Percentiles rank a stretch among this genome's conserved stretches.
Conservation (phyloP, 1,140 invertebrate species). For the Polyergus mexicanus region DNA sequence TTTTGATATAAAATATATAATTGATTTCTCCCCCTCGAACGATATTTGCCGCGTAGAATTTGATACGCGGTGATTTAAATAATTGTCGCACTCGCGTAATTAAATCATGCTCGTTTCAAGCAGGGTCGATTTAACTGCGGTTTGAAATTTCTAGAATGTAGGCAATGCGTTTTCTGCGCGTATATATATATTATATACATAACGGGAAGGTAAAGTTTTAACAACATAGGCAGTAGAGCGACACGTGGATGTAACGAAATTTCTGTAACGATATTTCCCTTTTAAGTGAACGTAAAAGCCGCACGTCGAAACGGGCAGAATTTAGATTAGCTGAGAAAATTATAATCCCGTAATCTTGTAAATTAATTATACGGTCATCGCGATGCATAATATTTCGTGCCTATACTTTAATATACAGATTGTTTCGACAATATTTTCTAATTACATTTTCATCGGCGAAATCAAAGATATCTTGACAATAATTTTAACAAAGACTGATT, state of each 20-base stretch:
- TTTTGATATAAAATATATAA: not conserved
- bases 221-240: slow-evolving; percentile 24
- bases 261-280: slow-evolving; percentile 36
- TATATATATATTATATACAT: too few relatives aligned
- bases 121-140: slow-evolving; percentile 2
- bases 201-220: slow-evolving; percentile 30
- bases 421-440: not conserved
- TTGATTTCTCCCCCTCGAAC: not conserved
- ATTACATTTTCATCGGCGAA: not conserved
- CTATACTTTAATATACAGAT: not conserved
- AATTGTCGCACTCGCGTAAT: slow-evolving; percentile 18
- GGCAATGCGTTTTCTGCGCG: slow-evolving; percentile 1
- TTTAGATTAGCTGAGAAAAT: slow-evolving; percentile 46
- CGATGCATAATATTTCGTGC: slow-evolving; percentile 5
- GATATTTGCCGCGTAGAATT: not conserved
- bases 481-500: not conserved
- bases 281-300: slow-evolving; percentile 46
- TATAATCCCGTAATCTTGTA: slow-evolving; percentile 17
- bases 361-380: slow-evolving; percentile 11
- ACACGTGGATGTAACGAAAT: slow-evolving; percentile 50
- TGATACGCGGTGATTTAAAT: slow-evolving; percentile 20
- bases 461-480: not conserved
- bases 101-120: slow-evolving; percentile 19
- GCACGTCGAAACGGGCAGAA: slow-evolving; percentile 36
- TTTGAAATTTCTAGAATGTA: slow-evolving; percentile 46